Evolutionary conservation across 2,113 vertebrate genomes (phyloP).

Genomic region (Strigops habroptila): DNA sequence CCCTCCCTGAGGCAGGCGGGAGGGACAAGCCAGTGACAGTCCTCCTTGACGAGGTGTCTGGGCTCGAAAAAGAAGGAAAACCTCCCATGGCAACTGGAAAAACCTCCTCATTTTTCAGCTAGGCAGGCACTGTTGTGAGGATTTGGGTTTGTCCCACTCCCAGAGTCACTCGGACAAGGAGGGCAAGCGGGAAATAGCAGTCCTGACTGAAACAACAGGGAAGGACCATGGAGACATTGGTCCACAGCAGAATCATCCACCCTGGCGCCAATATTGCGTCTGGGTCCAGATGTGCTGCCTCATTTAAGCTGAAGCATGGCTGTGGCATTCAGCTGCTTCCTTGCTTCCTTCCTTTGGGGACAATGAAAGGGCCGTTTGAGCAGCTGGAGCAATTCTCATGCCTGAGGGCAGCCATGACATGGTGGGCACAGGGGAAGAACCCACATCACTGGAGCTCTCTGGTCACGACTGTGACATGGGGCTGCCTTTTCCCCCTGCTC

Average conservation of each 20-base stretch:
- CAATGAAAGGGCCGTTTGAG: neutral
- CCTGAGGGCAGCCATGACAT: fast-evolving
- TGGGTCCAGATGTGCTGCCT: neutral
- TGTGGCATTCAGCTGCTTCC: neutral
- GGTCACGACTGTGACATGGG: neutral
- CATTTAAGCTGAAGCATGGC: neutral
- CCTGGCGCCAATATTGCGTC: fast-evolving
- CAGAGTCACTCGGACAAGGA: neutral
- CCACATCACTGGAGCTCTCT: neutral
- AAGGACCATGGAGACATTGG: neutral
- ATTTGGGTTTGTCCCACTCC: neutral
- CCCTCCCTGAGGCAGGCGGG: neutral
- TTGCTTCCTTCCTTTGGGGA: neutral
- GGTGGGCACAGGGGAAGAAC: neutral
- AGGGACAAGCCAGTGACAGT: neutral
- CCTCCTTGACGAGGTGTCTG: neutral
- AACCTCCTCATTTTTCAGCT: neutral
- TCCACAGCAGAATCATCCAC: fast-evolving
- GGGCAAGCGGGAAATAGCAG: neutral
- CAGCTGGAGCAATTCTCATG: neutral
- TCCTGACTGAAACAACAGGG: neutral
- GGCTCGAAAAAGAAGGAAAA: neutral
- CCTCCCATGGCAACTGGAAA: neutral
- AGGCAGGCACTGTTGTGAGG: neutral
- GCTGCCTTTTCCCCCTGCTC: neutral